Evolutionary conservation across 1,140 invertebrate genomes (phyloP).

Genomic region (Drosophila baimaii): DNA sequence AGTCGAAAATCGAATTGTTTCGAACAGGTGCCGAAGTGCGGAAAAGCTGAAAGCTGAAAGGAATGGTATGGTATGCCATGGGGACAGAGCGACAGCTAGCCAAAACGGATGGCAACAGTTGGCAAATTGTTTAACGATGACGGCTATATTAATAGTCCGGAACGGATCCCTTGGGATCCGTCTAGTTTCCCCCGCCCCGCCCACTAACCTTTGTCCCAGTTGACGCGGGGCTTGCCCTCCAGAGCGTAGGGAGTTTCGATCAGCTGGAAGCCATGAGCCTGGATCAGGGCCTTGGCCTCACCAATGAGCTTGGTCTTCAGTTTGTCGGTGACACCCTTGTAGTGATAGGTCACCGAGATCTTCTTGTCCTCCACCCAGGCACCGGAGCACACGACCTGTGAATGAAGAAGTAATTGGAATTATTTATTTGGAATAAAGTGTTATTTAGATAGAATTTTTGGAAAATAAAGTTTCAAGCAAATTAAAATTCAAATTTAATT

Average conservation of each 20-base stretch:
- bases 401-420: neutral
- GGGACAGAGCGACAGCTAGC: conserved; percentile 48
- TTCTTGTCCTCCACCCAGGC: conserved; percentile 97
- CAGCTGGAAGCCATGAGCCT: conserved; percentile 90
- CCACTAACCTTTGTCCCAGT: conserved; percentile 93
- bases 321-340: conserved; percentile 91
- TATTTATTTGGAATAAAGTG: accelerated
- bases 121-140: conserved; percentile 49
- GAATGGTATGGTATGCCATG: conserved; percentile 17
- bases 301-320: conserved; percentile 88
- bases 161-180: neutral
- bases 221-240: conserved; percentile 94
- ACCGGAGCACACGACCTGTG: conserved; percentile 91
- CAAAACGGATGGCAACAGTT: conserved; percentile 70
- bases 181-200: neutral
- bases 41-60: conserved; percentile 42
- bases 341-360: conserved; percentile 94
- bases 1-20: conserved; percentile 76
- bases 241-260: conserved; percentile 92
- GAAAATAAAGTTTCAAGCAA: too few relatives aligned
- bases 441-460: neutral
- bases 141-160: conserved; percentile 37
- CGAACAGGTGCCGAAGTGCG: conserved; percentile 69
- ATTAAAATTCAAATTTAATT: neutral
- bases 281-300: conserved; percentile 90